Base-by-base conservation (phyloP, 2,888 invertebrate genomes). In the Caenorhabditis becei region DNA sequence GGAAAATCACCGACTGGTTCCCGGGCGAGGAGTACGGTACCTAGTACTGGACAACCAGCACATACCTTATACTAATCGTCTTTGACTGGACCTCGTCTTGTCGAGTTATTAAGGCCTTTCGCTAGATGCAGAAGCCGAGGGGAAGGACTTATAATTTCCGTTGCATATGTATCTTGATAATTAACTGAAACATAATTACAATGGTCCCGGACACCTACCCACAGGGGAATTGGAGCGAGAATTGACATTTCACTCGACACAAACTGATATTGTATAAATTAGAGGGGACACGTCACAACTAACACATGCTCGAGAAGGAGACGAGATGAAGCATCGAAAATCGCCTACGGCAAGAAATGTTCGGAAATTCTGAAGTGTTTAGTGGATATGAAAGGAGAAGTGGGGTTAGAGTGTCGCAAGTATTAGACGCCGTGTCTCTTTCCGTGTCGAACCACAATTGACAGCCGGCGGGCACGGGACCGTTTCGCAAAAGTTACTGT, bases 141-240 rank as follows among this genome's bases (percentile, higher is more conserved):
- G 35, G 47, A 37, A 41, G 51, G 51, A 32, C 49, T 66, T 41
- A 41, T 54, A 53, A 53, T 66, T 66, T 41, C 28, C 54, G 54
- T 65, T 74, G 74, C 74, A 74, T 74, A 74, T 74, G 66, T 74
- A 74, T 74, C 65, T 37, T 58, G 74, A 74, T 74, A 74, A 74
- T 74, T 74, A 74, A 74, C 74, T 74, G 66, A 66, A 66, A 74
- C 74, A 74, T 66, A 74, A 74, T 74, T 74, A 74, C 74, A 74
- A 53, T 59, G 58, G 66, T 53, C 44, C 23, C 49, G 56, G 59
- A 74, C 74, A 65, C 62, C 11, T 0, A 18, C 58, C 16, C 71
- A 53, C 41, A 16, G 23, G 74, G 74, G 59, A 65, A 74, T 59
- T 24, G 26, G 28, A 14, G 59, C 37, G 3, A 18, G 32, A 58